Conservation (phyloP, 2,888 invertebrate genomes). For the Tortrix viridana region DNA sequence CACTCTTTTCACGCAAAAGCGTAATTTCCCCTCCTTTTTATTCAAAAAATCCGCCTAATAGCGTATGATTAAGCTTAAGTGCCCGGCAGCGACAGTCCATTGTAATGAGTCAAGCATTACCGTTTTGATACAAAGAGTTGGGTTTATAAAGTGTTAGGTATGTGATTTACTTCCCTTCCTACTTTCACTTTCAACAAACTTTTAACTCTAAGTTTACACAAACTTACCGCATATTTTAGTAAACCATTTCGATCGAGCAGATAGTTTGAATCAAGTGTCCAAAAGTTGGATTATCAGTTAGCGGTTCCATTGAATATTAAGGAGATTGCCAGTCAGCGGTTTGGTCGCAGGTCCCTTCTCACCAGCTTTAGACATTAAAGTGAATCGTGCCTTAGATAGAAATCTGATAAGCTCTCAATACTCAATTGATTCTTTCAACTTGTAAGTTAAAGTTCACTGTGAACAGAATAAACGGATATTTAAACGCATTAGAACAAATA, state of each 20-base stretch:
- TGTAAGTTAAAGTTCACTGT: no score
- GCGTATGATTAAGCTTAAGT: constrained; percentile 61
- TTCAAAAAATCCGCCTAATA: constrained; percentile 58
- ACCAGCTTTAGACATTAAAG: constrained; percentile 5
- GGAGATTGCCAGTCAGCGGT: constrained; percentile 53
- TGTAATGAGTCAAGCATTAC: constrained; percentile 40
- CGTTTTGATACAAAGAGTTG: constrained; percentile 29
- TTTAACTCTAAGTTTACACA: no score
- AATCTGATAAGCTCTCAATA: constrained; percentile 6
- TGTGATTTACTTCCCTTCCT: constrained; percentile 25
- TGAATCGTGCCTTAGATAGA: neutral
- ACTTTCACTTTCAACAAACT: no score
- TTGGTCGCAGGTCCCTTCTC: constrained; percentile 12
- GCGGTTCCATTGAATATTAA: constrained; percentile 69
- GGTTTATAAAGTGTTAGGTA: constrained; percentile 33
- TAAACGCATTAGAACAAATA: no score
- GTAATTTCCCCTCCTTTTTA: constrained; percentile 56
- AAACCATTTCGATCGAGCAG: constrained; percentile 47
- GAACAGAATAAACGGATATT: no score
- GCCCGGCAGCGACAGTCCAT: constrained; percentile 49
- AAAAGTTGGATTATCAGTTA: constrained; percentile 57
- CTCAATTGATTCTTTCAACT: neutral
- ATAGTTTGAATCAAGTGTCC: constrained; percentile 60
- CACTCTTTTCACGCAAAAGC: constrained; percentile 54
- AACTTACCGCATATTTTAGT: no score